Conservation (phyloP, 2,888 invertebrate genomes). For the Rhingia campestris region DNA sequence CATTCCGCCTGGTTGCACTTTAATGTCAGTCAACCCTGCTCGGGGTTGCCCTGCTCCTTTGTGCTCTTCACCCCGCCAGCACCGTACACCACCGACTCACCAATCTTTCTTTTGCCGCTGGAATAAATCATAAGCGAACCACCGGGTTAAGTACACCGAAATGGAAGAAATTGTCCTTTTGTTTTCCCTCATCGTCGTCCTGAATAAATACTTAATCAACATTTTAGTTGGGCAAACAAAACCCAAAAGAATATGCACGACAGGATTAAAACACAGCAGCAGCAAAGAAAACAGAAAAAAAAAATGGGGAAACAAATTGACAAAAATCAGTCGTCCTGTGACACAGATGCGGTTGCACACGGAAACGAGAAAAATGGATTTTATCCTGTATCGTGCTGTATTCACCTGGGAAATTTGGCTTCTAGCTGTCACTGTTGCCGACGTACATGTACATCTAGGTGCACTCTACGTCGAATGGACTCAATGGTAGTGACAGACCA, state of each 20-base stretch:
- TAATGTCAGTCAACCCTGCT: slow-evolving; percentile 62
- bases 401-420: slow-evolving; percentile 37
- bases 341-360: slow-evolving; percentile 51
- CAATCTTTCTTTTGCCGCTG: slow-evolving; percentile 17
- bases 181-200: slow-evolving; percentile 50
- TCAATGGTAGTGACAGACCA: slow-evolving; percentile 16
- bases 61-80: neutral
- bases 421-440: slow-evolving; percentile 17
- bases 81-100: neutral
- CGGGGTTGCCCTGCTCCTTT: neutral
- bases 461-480: slow-evolving; percentile 2
- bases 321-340: slow-evolving; percentile 50
- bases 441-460: neutral
- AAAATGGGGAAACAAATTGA: slow-evolving; percentile 47
- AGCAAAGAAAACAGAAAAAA: neutral
- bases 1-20: slow-evolving; percentile 64
- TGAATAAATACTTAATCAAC: slow-evolving; percentile 71
- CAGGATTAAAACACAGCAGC: neutral
- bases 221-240: slow-evolving; percentile 43
- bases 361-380: slow-evolving; percentile 18
- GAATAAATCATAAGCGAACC: slow-evolving; percentile 62
- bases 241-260: neutral
- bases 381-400: slow-evolving; percentile 45
- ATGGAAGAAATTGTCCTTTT: slow-evolving; percentile 52
- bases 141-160: slow-evolving; percentile 67